These are phyloP conservation scores for Chesias legatella DNA, from an alignment of 2,888 invertebrate genomes.

Conservation along the genomic window DNA sequence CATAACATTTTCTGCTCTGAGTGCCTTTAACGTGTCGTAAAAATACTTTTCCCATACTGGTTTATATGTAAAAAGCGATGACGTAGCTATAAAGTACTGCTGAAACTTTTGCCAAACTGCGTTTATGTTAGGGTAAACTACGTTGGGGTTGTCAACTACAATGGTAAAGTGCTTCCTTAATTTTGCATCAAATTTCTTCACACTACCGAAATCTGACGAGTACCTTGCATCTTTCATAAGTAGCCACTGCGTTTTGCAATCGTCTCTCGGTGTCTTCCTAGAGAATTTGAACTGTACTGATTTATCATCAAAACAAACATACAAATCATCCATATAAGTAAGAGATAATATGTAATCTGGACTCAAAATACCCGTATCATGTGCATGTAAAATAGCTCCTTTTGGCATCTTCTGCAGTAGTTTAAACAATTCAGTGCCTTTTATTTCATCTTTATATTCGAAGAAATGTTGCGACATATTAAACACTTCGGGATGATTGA, in stretches of 20 bases:
- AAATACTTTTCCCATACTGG: conserved; percentile 85
- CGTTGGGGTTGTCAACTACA: conserved; percentile 65
- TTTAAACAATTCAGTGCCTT: conserved; percentile 81
- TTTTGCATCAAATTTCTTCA: conserved; percentile 73
- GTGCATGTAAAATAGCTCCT: conserved; percentile 86
- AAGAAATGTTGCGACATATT: conserved; percentile 85
- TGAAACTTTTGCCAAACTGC: conserved; percentile 82
- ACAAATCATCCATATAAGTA: conserved; percentile 82
- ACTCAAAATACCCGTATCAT: conserved; percentile 82
- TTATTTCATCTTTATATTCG: conserved; percentile 79
- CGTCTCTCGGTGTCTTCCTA: conserved; percentile 34
- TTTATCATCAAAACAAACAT: conserved; percentile 66
- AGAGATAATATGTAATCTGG: conserved; percentile 82
- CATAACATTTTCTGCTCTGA: conserved; percentile 84
- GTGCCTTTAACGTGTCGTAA: conserved; percentile 81
- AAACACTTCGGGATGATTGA: conserved; percentile 71
- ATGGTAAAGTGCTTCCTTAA: conserved; percentile 79
- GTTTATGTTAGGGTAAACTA: conserved; percentile 76
- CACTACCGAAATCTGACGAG: conserved; percentile 53
- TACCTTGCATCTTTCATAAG: conserved; percentile 70
- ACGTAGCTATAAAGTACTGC: conserved; percentile 74
- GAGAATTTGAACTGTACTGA: conserved; percentile 53
- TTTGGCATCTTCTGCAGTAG: conserved; percentile 86
- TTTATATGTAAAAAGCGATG: conserved; percentile 79
- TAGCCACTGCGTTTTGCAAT: conserved; percentile 66